Percentiles rank a stretch among this genome's conserved stretches.
These are phyloP conservation scores for Falco berigora DNA, from an alignment of 2,797 vertebrate species.

Conservation along the genomic window DNA sequence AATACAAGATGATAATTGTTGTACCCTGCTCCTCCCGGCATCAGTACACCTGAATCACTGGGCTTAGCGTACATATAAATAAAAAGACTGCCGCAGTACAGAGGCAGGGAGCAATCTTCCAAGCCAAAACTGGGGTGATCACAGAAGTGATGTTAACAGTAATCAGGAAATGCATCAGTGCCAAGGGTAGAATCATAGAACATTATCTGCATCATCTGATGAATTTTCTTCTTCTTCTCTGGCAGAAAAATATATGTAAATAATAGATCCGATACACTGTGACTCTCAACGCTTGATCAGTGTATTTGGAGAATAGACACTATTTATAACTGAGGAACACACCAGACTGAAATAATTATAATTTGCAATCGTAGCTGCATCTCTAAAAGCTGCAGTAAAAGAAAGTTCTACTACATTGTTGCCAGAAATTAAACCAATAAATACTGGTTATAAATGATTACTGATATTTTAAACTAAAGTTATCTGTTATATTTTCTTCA, in stretches of 20 bases:
- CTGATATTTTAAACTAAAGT: neutral
- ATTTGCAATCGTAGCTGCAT: neutral
- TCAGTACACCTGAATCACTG: neutral
- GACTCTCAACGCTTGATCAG: neutral
- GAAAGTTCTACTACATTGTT: neutral
- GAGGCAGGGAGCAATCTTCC: neutral
- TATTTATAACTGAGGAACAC: neutral
- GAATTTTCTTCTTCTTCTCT: neutral
- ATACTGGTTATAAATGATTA: neutral
- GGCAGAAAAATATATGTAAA: neutral
- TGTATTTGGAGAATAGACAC: neutral
- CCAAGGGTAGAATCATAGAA: neutral
- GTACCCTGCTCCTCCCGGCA: neutral
- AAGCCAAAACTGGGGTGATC: neutral
- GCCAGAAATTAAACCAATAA: neutral
- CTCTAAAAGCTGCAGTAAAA: neutral
- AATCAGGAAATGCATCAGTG: neutral
- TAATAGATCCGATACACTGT: neutral
- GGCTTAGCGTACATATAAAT: neutral
- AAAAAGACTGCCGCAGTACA: neutral
- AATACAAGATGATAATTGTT: neutral
- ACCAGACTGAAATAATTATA: neutral
- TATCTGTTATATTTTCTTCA: neutral
- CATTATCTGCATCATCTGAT: neutral
- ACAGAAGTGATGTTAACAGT: neutral